Base-by-base conservation (phyloP, 2,113 vertebrate species). In the Tamias sibiricus region DNA sequence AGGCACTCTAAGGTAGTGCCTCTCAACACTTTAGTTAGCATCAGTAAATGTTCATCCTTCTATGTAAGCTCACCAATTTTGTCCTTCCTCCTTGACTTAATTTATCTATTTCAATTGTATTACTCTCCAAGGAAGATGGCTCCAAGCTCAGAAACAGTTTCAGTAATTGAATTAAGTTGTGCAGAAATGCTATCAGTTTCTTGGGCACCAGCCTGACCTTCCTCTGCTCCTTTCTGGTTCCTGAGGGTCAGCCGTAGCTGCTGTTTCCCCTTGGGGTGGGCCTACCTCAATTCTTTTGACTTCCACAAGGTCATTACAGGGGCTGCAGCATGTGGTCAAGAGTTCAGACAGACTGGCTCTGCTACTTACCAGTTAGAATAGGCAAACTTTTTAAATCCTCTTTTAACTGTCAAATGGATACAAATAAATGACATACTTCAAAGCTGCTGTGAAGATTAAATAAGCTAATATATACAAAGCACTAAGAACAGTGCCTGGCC, bases 71-170 rank as follows among this genome's bases (percentile, higher is more conserved):
- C 74, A 91, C 47, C 40, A 90, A 64, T 54, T 92, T 5, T 42
- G 47, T 93, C 80, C 75, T 94, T 95, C 64, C 68, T 93, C 79
- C 37, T 83, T 49, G 69, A 69, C 69, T 90, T 94, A 77, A 89
- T 77, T 95, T 81, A 72, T 83, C 80, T 93, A 57, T 82, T 88
- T 89, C 66, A 95, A 91, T 74, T 87, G 37, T 44, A 96, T 96
- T 94, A 88, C 44, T 91, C 42, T 47, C 79, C 47, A 81, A 93
- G 87, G 89, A 91, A 83, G 62, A 96, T 49, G 74, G 87, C 83
- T 93, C 75, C 74, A 77, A 66, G 74, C 74, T 90, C 8, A 5
- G 83, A 88, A 96, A 37, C 8, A 2, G 20, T 95, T 90, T 85
- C 26, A 1, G 28, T 95, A 81, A 96, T 83, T 40, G 87, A 85